These are phyloP conservation scores for Gymnoscelis rufifasciata DNA, from an alignment of 2,888 invertebrate species.

Conservation along the genomic window DNA sequence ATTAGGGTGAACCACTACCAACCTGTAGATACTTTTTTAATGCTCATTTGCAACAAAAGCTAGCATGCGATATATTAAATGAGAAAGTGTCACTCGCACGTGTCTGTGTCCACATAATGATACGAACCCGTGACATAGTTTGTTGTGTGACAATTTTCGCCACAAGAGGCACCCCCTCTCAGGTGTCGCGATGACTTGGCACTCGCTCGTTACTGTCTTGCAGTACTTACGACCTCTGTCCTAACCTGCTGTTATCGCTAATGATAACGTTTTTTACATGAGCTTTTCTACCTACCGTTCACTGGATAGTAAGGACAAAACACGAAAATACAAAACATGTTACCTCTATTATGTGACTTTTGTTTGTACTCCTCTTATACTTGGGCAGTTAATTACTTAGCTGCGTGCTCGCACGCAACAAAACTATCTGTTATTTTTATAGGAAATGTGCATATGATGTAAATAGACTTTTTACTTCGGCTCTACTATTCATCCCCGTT, in stretches of 20 bases:
- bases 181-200: slow-evolving; percentile 63
- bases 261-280: slow-evolving; percentile 45
- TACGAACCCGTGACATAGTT: slow-evolving; percentile 63
- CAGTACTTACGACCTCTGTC: slow-evolving; percentile 51
- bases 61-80: slow-evolving; percentile 11
- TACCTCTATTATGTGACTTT: slow-evolving; percentile 13
- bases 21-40: not conserved
- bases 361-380: slow-evolving; percentile 30
- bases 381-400: slow-evolving; percentile 41
- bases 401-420: slow-evolving; percentile 43
- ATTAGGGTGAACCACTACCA: not conserved
- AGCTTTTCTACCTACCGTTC: not conserved
- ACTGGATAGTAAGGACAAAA: too few species aligned
- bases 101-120: slow-evolving; percentile 49
- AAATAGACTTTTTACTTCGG: slow-evolving; percentile 71
- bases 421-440: slow-evolving; percentile 45
- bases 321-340: too few species aligned
- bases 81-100: slow-evolving; percentile 20
- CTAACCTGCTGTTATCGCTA: slow-evolving; percentile 57
- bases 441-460: slow-evolving; percentile 67
- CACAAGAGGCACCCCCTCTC: slow-evolving; percentile 68
- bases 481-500: slow-evolving; percentile 66
- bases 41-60: slow-evolving; percentile 2
- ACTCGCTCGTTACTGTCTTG: slow-evolving; percentile 73
- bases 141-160: slow-evolving; percentile 69